These are phyloP conservation scores for Mallotus villosus DNA, from an alignment of 2,797 vertebrate genomes.

Conservation along the genomic window DNA sequence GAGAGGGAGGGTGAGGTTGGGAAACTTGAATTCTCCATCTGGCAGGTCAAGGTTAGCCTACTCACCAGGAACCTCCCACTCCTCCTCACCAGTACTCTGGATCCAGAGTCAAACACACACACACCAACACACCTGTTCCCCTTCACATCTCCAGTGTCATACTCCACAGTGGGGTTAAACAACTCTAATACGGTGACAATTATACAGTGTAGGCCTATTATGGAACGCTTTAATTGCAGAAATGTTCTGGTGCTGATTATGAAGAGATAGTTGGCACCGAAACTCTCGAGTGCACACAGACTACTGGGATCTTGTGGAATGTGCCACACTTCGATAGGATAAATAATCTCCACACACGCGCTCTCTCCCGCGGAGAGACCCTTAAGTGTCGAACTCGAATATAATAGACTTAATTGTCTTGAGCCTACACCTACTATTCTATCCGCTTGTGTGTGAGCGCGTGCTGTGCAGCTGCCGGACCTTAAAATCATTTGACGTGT, in stretches of 20 bases:
- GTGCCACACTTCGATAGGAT: too few species aligned
- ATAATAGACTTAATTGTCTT: too few species aligned
- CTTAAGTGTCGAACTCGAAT: too few species aligned
- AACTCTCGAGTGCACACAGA: background rate
- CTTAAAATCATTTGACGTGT: too few species aligned
- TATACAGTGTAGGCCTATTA: slow-evolving; percentile 17
- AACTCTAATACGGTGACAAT: background rate
- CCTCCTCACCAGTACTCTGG: slow-evolving; percentile 6
- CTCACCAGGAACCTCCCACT: slow-evolving; percentile 2
- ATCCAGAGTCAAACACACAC: slow-evolving; percentile 4
- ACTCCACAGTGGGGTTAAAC: background rate
- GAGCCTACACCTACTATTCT: too few species aligned
- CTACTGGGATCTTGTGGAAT: too few species aligned
- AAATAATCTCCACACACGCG: too few species aligned
- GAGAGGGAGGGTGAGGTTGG: slow-evolving; percentile 2
- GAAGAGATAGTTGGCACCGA: background rate
- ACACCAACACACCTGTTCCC: slow-evolving; percentile 38
- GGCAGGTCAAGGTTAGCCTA: slow-evolving; percentile 49
- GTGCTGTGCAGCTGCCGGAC: too few species aligned
- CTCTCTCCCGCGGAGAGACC: too few species aligned
- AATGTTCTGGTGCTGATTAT: slow-evolving; percentile 30
- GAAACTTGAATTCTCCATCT: slow-evolving; percentile 41
- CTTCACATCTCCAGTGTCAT: slow-evolving; percentile 29
- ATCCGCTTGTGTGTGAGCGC: too few species aligned
- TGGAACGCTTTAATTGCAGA: slow-evolving; percentile 44